Conservation (phyloP, 2,888 invertebrate genomes). For the Priocnemis perturbator region DNA sequence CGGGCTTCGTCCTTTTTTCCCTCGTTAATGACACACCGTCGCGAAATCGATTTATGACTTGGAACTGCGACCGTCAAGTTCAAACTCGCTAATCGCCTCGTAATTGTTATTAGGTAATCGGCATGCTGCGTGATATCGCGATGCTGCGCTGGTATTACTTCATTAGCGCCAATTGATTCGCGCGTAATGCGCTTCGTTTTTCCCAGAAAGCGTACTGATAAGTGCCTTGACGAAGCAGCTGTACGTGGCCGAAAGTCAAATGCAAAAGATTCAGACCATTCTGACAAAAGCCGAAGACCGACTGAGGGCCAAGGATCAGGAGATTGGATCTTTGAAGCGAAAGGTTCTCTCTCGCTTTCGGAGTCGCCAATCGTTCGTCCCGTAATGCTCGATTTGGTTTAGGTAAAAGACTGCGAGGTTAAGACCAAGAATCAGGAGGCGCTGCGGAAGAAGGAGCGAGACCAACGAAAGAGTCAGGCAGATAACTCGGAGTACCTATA, state of each 20-base stretch:
- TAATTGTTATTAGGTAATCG: too few relatives aligned
- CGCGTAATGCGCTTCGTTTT: not conserved
- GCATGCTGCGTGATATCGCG: too few relatives aligned
- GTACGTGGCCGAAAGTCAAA: slow-evolving; percentile 60
- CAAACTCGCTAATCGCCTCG: too few relatives aligned
- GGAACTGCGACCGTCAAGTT: too few relatives aligned
- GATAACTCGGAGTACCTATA: slow-evolving; percentile 64
- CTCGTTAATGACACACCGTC: too few relatives aligned
- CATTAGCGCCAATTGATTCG: too few relatives aligned
- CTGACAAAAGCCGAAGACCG: slow-evolving; percentile 61
- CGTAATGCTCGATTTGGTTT: not conserved
- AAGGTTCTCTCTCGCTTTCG: slow-evolving; percentile 55
- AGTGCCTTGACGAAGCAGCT: slow-evolving; percentile 61
- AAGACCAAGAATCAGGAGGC: slow-evolving; percentile 58
- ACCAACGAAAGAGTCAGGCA: slow-evolving; percentile 50
- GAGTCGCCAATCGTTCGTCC: not conserved
- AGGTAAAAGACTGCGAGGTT: slow-evolving; percentile 64
- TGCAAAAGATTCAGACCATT: slow-evolving; percentile 59
- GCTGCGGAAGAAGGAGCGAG: slow-evolving; percentile 53
- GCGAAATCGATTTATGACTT: too few relatives aligned
- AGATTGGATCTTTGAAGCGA: slow-evolving; percentile 60
- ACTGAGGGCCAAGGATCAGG: slow-evolving; percentile 60
- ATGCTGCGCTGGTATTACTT: too few relatives aligned
- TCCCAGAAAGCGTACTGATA: slow-evolving; percentile 60
- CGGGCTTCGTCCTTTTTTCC: too few relatives aligned